Base-by-base conservation (phyloP, 2,797 vertebrate species). In the Tadarida brasiliensis region DNA sequence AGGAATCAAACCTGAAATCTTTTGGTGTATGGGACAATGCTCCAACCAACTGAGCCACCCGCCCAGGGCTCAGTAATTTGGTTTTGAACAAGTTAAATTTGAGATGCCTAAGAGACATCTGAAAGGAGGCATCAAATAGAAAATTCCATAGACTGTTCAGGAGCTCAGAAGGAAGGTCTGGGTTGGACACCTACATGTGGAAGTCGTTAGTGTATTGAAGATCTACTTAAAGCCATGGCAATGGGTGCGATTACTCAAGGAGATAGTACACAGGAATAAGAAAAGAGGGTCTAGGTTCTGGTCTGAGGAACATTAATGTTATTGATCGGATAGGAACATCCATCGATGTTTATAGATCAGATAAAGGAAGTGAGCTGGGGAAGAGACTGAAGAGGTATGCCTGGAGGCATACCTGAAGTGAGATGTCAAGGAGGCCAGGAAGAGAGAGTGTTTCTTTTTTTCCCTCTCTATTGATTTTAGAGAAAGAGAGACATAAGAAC, bases 1-100 rank as follows among this genome's bases (percentile, higher is more conserved):
- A 8, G 59, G 59, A 28, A 61, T 61, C 26, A 28, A 61, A 61
- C 26, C 59, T 8, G 22, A 20, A 70, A 39, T 16, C 33, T 67
- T 67, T 70, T 39, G 20, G 9, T 39, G 20, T 70, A 24, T 20
- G 1, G 2, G 33, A 39, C n/a, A 33, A 70, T 20, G 10, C 67
- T 39, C 35, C 20, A 70, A 70, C 20, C 67, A 70, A 70, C 67
- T 39, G 67, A 70, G 33, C 19, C 35, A 39, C 67, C 19, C 24
- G 67, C 11, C 67, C 33, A 73, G 35, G 44, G 28, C 65, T 70
- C 35, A 70, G 3, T 35, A 70, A 39, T 92, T 89, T 12, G 16
- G 11, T 76, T 94, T 73, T 85, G 56, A 93, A 81, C 44, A 35
- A 51, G 33, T 80, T 90, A 83, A 89, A 65, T 93, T 54, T 56